Conservation (phyloP, 2,888 invertebrate species). For the Sinodicranocentrus sp. region DNA sequence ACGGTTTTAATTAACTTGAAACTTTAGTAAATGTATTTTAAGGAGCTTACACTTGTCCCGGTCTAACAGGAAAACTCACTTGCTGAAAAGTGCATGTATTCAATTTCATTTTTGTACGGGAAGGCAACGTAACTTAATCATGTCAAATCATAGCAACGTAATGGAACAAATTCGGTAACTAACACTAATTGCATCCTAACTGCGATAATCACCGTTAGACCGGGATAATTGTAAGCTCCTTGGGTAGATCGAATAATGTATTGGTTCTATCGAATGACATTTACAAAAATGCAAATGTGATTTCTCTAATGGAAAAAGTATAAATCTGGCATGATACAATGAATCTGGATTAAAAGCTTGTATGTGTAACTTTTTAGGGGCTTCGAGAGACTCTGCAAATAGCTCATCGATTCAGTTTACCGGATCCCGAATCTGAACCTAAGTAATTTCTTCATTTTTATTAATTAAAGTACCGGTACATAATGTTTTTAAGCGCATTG, state of each 20-base stretch:
- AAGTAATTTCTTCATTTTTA: constrained; percentile 31
- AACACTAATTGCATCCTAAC: too few species aligned
- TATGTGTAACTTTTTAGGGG: constrained; percentile 82
- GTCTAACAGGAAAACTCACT: too few species aligned
- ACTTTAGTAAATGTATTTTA: too few species aligned
- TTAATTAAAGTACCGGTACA: constrained; percentile 7
- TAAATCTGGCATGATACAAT: neutral
- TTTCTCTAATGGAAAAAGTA: neutral
- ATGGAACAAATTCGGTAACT: too few species aligned
- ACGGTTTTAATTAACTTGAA: too few species aligned
- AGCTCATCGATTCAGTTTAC: constrained; percentile 86
- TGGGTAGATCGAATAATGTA: neutral
- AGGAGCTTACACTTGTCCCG: too few species aligned
- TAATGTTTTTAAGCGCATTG: constrained; percentile 18
- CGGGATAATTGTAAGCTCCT: neutral
- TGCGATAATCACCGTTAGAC: too few species aligned
- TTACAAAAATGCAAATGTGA: neutral
- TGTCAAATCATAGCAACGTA: too few species aligned
- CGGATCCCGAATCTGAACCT: constrained; percentile 49
- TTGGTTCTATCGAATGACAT: neutral
- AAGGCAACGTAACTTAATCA: too few species aligned
- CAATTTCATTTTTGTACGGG: too few species aligned
- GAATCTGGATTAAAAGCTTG: neutral
- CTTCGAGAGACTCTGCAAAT: constrained; percentile 91
- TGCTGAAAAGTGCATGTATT: too few species aligned